Conservation (phyloP, 2,888 invertebrate genomes). For the Coecobrya sp. region DNA sequence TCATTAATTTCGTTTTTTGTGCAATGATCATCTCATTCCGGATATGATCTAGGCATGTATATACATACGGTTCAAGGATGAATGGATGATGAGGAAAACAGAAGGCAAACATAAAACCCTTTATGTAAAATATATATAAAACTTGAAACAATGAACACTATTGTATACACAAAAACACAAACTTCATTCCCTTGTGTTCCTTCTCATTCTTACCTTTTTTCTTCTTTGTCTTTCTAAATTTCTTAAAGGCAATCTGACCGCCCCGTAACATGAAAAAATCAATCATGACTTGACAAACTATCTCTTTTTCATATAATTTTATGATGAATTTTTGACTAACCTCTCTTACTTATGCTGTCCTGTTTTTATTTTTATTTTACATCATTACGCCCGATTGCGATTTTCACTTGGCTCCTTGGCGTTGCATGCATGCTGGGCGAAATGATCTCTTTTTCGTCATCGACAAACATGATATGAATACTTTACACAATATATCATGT, state of each 20-base stretch:
- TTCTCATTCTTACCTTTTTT: background rate
- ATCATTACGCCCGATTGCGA: slow-evolving; percentile 44
- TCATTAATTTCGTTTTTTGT: slow-evolving; percentile 69
- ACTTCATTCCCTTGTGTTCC: background rate
- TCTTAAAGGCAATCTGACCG: background rate
- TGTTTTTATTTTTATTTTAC: slow-evolving; percentile 70
- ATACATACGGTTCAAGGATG: background rate
- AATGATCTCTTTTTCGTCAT: background rate
- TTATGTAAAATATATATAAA: no score
- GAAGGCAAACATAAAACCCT: background rate
- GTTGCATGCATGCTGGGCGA: slow-evolving; percentile 46
- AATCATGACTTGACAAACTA: background rate
- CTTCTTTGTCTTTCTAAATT: background rate
- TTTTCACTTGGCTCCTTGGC: slow-evolving; percentile 45
- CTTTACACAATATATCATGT: slow-evolving; percentile 31
- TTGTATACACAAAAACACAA: background rate
- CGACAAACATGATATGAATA: slow-evolving; percentile 54
- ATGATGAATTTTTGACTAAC: slow-evolving; percentile 21
- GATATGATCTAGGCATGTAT: background rate
- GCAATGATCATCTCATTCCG: slow-evolving; percentile 9
- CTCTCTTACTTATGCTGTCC: slow-evolving; percentile 57
- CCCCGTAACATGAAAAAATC: background rate
- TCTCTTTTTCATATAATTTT: background rate
- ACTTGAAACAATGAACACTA: no score
- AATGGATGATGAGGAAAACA: background rate